Conservation (phyloP, 2,113 vertebrate genomes). For the Sinocyclocheilus anshuiensis region DNA sequence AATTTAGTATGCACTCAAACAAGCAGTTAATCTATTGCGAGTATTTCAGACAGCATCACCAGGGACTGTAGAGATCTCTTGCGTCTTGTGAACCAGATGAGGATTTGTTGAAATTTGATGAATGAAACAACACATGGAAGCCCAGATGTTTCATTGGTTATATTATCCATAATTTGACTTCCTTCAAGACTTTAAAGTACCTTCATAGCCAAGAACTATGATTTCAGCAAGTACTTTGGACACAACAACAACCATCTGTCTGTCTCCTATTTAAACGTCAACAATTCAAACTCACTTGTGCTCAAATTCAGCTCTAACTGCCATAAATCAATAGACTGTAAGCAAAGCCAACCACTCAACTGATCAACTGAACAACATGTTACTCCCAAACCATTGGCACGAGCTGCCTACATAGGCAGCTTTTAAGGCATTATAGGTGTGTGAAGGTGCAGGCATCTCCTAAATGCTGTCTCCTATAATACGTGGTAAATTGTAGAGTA, state of each 20-base stretch:
- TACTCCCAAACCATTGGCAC: not conserved
- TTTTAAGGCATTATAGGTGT: not conserved
- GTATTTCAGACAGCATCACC: conserved; percentile 15
- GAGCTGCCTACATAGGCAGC: not conserved
- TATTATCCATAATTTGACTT: not conserved
- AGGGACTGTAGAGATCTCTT: not conserved
- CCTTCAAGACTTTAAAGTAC: conserved; percentile 2
- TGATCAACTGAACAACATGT: conserved; percentile 1
- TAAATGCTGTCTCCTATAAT: not conserved
- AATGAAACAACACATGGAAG: conserved; percentile 18
- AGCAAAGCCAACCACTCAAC: not conserved
- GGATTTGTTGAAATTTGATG: conserved; percentile 3
- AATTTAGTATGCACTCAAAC: conserved; percentile 2
- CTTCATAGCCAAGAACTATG: not conserved
- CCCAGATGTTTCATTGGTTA: conserved; percentile 31
- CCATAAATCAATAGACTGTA: conserved; percentile 15
- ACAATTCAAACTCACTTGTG: not conserved
- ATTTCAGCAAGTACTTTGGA: not conserved
- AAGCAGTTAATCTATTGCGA: not conserved
- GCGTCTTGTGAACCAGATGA: conserved; percentile 14
- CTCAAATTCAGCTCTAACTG: not conserved
- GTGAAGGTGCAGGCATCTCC: not conserved
- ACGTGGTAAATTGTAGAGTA: too few relatives aligned
- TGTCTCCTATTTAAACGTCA: conserved; percentile 21
- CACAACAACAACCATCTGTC: not conserved